These are phyloP conservation scores for Drosophila histrio DNA, from an alignment of 2,888 invertebrate species.

Conservation along the genomic window DNA sequence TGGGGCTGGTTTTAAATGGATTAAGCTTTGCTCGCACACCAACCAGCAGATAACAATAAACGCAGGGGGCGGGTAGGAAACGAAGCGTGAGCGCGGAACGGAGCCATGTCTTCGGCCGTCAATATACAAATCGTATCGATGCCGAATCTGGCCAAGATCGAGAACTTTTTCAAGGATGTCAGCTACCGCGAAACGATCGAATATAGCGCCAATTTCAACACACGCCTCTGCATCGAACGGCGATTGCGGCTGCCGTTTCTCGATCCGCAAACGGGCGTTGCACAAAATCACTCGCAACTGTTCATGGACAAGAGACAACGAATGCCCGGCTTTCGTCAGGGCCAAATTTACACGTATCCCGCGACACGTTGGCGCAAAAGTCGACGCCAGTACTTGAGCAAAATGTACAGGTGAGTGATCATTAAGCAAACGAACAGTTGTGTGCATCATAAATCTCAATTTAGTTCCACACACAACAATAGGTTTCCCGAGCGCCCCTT, in stretches of 20 bases:
- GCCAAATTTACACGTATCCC: conserved; percentile 97
- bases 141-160: conserved; percentile 89
- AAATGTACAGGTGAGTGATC: conserved; percentile 82
- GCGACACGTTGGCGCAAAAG: conserved; percentile 95
- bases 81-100: conserved; percentile 15
- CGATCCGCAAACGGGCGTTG: conserved; percentile 98
- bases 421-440: not conserved
- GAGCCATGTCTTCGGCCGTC: conserved; percentile 83
- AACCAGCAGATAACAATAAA: conserved; percentile 47
- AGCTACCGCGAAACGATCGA: conserved; percentile 96
- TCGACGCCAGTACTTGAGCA: conserved; percentile 91
- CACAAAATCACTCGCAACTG: conserved; percentile 96
- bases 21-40: conserved; percentile 43
- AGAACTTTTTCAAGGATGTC: conserved; percentile 93
- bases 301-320: conserved; percentile 95
- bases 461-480: conserved; percentile 37
- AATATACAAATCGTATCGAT: conserved; percentile 88
- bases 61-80: conserved; percentile 9
- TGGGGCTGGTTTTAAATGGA: conserved; percentile 58
- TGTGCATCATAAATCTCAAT: conserved; percentile 1
- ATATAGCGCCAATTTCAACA: conserved; percentile 97
- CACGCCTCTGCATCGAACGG: conserved; percentile 94
- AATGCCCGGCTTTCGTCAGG: conserved; percentile 94
- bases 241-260: conserved; percentile 96
- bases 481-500: conserved; percentile 84